A percentile compares a stretch with the other conserved stretches of the same genome.
These are phyloP conservation scores for Vollenhovia emeryi DNA, from an alignment of 1,140 invertebrate species.

Conservation along the genomic window DNA sequence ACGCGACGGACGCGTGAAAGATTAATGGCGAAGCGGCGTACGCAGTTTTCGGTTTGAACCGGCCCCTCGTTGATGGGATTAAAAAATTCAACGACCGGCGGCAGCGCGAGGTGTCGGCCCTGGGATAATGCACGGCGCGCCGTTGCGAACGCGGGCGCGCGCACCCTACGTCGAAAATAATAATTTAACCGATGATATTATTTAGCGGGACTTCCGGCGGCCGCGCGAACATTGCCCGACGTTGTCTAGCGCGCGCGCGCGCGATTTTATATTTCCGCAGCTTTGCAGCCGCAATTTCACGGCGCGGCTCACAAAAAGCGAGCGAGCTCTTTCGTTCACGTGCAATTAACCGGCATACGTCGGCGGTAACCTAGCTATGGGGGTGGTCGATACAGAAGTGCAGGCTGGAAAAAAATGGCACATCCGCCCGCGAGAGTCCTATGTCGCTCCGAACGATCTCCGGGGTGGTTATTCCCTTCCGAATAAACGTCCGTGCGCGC, in stretches of 20 bases:
- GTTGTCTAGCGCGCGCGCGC: background rate
- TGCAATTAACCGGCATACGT: constrained; percentile 42
- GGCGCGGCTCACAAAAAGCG: background rate
- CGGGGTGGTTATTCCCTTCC: background rate
- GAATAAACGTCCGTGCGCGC: background rate
- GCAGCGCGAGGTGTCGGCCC: constrained; percentile 37
- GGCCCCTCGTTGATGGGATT: constrained; percentile 59
- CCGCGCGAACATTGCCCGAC: constrained; percentile 9
- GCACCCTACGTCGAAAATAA: constrained; percentile 23
- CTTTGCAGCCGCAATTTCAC: constrained; percentile 44
- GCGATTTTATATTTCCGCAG: constrained; percentile 41
- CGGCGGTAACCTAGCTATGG: constrained; percentile 5
- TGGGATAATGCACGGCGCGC: constrained; percentile 40
- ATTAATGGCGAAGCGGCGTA: constrained; percentile 62
- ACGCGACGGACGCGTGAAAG: constrained; percentile 55
- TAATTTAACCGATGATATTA: constrained; percentile 66
- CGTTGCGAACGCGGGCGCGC: background rate
- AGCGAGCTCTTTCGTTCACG: constrained; percentile 38
- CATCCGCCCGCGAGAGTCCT: background rate
- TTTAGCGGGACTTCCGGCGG: constrained; percentile 15
- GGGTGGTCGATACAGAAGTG: constrained; percentile 49
- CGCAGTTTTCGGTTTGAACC: constrained; percentile 38
- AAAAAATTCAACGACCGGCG: constrained; percentile 68
- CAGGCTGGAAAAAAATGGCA: constrained; percentile 17
- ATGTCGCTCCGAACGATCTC: background rate